Evolutionary conservation across 2,888 invertebrate species (phyloP), one percentile per base, ranked within the genome.

Genomic region (Caenorhabditis becei): DNA sequence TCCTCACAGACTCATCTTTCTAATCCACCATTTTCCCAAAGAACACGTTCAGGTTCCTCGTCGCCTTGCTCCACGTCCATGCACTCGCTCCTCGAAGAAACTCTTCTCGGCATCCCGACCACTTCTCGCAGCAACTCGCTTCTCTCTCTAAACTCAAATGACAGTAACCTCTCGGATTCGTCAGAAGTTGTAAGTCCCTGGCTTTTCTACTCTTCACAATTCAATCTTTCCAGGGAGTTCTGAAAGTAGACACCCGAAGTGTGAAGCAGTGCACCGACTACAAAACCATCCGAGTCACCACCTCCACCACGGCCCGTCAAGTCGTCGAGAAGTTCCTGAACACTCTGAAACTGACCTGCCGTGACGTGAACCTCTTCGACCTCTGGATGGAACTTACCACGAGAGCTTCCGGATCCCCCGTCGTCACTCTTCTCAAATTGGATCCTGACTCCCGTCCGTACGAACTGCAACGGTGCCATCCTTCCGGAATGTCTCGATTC

Each of bases 181-280:
- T 80, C 80, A 1, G 80, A 80, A 32, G 70, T 70, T 23, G 80
- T 80, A 54, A 53, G 74, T 59, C 14, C 16, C 18, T 16, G 4
- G 11, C 18, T 53, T 16, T 44, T 16, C 3, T 4, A 3, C 10
- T 7, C 49, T 23, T 8, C 24, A 37, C 16, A 49, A 62, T 24
- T 1, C 18, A 7, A 28, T 49, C 28, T 56, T 93, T 94, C 1
- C 94, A 96, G 96, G 96, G 96, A 47, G 95, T 96, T 53, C 95
- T 96, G 84, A 96, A 96, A 93, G 95, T 97, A 58, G 96, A 95
- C 92, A 96, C 96, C 24, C 94, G 94, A 89, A 95, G 96, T 90
- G 93, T 97, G 75, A 94, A 96, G 74, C 95, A 96, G 28, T 97
- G 97, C 92, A 96, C 97, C 91, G 96, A 97, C 92, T 97, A 97